Conservation (phyloP, 2,888 invertebrate species). For the Lypha dubia region DNA sequence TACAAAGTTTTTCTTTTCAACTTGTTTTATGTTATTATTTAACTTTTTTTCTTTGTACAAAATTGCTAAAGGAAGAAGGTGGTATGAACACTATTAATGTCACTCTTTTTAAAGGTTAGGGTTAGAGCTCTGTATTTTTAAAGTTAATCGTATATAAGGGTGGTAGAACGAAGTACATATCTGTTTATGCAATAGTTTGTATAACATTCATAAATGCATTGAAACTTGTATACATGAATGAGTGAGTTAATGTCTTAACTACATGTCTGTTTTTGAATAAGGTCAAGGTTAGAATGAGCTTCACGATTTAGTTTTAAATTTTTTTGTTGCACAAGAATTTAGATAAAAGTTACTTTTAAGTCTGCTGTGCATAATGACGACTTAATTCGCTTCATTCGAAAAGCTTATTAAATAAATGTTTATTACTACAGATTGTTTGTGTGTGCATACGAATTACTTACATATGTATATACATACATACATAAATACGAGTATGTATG, state of each 20-base stretch:
- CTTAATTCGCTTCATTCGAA: constrained; percentile 32
- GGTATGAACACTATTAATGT: constrained; percentile 7
- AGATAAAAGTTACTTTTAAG: constrained; percentile 32
- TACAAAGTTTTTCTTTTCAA: no score
- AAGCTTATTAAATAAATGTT: constrained; percentile 1
- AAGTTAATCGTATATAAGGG: constrained; percentile 7
- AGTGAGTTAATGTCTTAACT: constrained; percentile 28
- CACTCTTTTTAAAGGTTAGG: constrained; percentile 35
- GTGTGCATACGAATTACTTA: not conserved
- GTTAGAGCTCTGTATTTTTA: constrained; percentile 48
- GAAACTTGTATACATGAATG: not conserved
- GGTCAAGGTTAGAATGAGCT: constrained; percentile 60
- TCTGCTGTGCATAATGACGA: constrained; percentile 34
- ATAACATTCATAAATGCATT: not conserved
- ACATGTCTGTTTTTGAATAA: constrained; percentile 55
- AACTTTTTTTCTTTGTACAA: constrained; percentile 6
- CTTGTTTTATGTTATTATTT: not conserved
- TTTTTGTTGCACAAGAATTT: constrained; percentile 17
- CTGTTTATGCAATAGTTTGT: no score
- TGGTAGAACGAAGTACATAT: not conserved
- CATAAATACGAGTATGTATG: no score
- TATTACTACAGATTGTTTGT: constrained; percentile 10
- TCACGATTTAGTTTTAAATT: not conserved
- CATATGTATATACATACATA: no score
- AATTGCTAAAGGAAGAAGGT: constrained; percentile 1